These are phyloP conservation scores for Brotula barbata DNA, from an alignment of 2,797 vertebrate genomes.

Conservation along the genomic window DNA sequence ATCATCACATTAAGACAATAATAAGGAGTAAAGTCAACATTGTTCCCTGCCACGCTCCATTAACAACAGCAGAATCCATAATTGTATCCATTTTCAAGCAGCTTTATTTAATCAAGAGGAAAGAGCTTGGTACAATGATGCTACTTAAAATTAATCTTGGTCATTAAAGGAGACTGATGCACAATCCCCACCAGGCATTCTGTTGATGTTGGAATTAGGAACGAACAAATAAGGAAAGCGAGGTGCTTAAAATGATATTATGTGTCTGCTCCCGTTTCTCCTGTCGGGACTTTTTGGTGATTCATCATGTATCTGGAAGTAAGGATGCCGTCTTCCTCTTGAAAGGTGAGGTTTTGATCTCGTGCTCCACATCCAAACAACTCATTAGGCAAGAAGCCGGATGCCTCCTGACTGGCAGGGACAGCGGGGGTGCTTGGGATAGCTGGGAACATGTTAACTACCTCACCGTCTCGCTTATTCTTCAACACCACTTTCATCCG, in stretches of 20 bases:
- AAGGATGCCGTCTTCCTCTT: constrained; percentile 49
- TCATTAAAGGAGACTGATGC: constrained; percentile 80
- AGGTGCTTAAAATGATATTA: constrained; percentile 42
- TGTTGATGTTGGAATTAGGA: constrained; percentile 59
- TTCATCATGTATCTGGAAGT: constrained; percentile 55
- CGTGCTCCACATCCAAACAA: constrained; percentile 73
- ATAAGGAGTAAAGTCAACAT: constrained; percentile 72
- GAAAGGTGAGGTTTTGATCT: constrained; percentile 72
- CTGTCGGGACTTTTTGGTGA: constrained; percentile 24
- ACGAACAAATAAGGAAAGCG: constrained; percentile 35
- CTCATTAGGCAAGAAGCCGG: constrained; percentile 73
- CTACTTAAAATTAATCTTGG: constrained; percentile 82
- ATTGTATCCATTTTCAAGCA: constrained; percentile 81
- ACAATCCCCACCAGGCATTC: constrained; percentile 69
- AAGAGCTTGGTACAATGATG: constrained; percentile 76
- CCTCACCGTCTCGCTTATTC: constrained; percentile 36
- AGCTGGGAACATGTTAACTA: constrained; percentile 58
- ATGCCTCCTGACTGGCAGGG: constrained; percentile 68
- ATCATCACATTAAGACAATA: constrained; percentile 74
- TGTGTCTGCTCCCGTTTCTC: constrained; percentile 53
- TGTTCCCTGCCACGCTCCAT: constrained; percentile 75
- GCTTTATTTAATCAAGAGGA: constrained; percentile 87
- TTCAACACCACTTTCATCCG: constrained; percentile 55
- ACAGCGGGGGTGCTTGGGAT: constrained; percentile 64
- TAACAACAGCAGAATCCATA: constrained; percentile 75